These are phyloP conservation scores for Magallana gigas DNA, from an alignment of 1,140 invertebrate genomes.

Conservation along the genomic window DNA sequence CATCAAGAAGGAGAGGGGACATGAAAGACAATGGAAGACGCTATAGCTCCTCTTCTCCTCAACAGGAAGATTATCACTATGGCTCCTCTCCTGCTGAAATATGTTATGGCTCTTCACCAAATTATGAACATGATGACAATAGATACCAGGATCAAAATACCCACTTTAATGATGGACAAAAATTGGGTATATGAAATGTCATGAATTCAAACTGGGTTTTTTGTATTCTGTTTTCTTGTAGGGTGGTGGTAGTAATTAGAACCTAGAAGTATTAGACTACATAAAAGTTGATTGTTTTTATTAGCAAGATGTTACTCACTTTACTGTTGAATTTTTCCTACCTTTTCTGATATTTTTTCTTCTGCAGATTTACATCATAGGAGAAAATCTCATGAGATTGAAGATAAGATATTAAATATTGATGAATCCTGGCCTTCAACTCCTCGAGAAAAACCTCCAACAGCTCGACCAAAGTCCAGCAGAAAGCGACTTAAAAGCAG, in stretches of 20 bases:
- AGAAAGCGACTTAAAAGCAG: constrained; percentile 40
- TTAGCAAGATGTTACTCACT: no score
- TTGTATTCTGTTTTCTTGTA: no score
- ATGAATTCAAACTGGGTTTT: no score
- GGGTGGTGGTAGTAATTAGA: no score
- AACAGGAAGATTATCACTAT: neutral
- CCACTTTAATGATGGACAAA: neutral
- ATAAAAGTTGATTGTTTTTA: no score
- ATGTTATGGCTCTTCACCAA: neutral
- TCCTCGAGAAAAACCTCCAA: constrained; percentile 37
- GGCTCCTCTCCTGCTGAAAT: neutral
- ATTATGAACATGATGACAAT: constrained; percentile 1
- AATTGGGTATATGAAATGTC: neutral
- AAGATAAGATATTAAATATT: neutral
- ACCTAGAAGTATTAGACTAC: no score
- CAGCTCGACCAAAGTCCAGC: constrained; percentile 50
- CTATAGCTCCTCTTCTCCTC: neutral
- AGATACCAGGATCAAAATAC: neutral
- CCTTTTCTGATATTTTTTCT: neutral
- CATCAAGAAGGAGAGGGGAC: constrained; percentile 7
- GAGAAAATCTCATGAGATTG: neutral
- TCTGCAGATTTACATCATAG: neutral
- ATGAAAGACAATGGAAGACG: neutral
- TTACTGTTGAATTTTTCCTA: no score
- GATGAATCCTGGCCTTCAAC: constrained; percentile 12